These are phyloP conservation scores for Nomia melanderi DNA, from an alignment of 1,140 invertebrate species.

Conservation along the genomic window DNA sequence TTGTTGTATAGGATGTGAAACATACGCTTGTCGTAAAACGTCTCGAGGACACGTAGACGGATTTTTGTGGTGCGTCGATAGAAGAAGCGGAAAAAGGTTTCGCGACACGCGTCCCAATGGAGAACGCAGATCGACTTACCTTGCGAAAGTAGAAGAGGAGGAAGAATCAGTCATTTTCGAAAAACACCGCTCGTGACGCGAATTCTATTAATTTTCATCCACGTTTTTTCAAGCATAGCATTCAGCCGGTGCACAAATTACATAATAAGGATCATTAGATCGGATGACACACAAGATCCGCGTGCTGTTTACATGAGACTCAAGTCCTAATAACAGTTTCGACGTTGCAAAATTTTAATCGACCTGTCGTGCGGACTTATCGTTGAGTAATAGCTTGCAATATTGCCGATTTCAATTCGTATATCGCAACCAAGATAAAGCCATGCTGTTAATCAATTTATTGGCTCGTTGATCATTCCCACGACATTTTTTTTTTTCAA, in stretches of 20 bases:
- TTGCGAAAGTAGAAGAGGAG: constrained; percentile 66
- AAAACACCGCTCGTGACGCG: constrained; percentile 62
- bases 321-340: constrained; percentile 16
- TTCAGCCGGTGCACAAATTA: constrained; percentile 62
- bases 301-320: constrained; percentile 61
- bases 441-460: constrained; percentile 8
- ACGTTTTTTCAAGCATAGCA: constrained; percentile 72
- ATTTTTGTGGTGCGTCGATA: neutral
- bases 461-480: constrained; percentile 3
- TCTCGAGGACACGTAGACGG: neutral
- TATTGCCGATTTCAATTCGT: neutral
- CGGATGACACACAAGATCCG: constrained; percentile 44
- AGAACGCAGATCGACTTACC: constrained; percentile 54
- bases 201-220: constrained; percentile 61
- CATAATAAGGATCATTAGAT: constrained; percentile 64
- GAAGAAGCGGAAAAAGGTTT: neutral
- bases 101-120: neutral
- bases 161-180: constrained; percentile 73
- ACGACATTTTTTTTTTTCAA: constrained; percentile 11
- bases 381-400: constrained; percentile 1
- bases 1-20: neutral
- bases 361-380: constrained; percentile 13
- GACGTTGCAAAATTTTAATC: constrained; percentile 17
- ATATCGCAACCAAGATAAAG: neutral
- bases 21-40: neutral